Evolutionary conservation across 2,797 vertebrate genomes (phyloP).

Genomic region (Halcyon chelicuti): DNA sequence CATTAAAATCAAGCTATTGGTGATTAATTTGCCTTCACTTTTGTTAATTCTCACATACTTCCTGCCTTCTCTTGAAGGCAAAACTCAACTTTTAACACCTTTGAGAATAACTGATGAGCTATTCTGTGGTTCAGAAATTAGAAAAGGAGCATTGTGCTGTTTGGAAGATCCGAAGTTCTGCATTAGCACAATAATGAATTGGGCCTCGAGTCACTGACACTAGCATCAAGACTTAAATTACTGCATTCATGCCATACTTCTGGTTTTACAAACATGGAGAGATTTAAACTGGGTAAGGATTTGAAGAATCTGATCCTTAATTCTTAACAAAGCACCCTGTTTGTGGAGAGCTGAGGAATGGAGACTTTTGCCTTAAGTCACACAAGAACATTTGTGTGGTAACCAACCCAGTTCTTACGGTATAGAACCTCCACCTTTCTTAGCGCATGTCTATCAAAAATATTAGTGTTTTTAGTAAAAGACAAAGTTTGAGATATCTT

Average conservation of each 20-base stretch:
- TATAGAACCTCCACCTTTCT: background rate
- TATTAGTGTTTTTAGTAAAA: background rate
- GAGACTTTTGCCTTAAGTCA: background rate
- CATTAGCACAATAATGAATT: background rate
- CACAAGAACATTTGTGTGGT: background rate
- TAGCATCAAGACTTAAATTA: background rate
- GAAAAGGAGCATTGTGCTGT: background rate
- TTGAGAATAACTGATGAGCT: background rate
- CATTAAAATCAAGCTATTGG: background rate
- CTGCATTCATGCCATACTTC: background rate
- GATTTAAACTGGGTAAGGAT: background rate
- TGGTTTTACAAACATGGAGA: background rate
- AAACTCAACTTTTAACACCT: background rate
- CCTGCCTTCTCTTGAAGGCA: background rate
- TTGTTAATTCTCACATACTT: background rate
- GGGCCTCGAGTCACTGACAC: background rate
- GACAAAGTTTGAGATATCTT: background rate
- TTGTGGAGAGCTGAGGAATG: background rate
- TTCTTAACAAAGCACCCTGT: background rate
- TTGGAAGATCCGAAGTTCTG: background rate
- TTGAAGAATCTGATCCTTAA: background rate
- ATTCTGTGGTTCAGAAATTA: background rate
- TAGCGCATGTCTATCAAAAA: background rate
- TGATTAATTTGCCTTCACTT: background rate
- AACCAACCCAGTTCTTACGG: background rate